phyloP scores from a whole-genome alignment of 2,888 invertebrate genomes.

The Acanthosepion lycidas region DNA sequence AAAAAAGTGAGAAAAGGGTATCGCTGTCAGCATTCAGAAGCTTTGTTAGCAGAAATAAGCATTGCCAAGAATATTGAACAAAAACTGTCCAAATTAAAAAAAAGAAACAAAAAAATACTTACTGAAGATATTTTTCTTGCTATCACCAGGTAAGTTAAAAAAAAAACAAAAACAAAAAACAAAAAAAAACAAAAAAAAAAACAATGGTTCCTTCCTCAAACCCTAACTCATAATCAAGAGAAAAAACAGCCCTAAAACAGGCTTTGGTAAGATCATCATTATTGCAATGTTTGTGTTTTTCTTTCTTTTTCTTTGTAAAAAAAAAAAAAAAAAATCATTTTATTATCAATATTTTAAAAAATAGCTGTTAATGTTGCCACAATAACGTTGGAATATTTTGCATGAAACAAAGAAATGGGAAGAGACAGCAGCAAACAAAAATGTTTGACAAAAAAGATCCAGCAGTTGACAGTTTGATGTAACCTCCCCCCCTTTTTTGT shows the following conservation, averaged over 20 bases:
- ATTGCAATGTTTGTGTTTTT: not conserved
- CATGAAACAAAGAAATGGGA: not conserved
- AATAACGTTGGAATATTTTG: constrained; percentile 8
- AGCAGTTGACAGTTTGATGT: not conserved
- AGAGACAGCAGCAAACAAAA: not conserved
- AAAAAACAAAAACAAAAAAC: not conserved
- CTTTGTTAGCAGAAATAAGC: not conserved
- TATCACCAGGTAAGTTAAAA: not conserved
- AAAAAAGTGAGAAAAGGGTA: not conserved
- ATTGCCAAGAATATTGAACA: not conserved
- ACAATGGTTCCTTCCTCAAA: not conserved
- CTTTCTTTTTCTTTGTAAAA: not conserved
- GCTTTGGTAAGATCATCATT: constrained; percentile 8
- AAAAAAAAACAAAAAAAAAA: too few species aligned
- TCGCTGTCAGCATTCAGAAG: not conserved
- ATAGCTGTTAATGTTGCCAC: constrained; percentile 1
- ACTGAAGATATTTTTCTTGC: not conserved
- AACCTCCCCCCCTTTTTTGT: too few species aligned
- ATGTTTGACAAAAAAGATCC: not conserved
- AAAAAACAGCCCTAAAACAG: constrained; percentile 13
- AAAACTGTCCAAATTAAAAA: not conserved
- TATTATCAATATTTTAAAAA: not conserved
- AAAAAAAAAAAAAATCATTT: not conserved
- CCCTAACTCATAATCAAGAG: not conserved
- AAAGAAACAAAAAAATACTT: not conserved